A percentile compares a stretch with the other conserved stretches of the same genome.
Evolutionary conservation across 2,797 vertebrate species (phyloP).

Genomic region (Carapus acus): DNA sequence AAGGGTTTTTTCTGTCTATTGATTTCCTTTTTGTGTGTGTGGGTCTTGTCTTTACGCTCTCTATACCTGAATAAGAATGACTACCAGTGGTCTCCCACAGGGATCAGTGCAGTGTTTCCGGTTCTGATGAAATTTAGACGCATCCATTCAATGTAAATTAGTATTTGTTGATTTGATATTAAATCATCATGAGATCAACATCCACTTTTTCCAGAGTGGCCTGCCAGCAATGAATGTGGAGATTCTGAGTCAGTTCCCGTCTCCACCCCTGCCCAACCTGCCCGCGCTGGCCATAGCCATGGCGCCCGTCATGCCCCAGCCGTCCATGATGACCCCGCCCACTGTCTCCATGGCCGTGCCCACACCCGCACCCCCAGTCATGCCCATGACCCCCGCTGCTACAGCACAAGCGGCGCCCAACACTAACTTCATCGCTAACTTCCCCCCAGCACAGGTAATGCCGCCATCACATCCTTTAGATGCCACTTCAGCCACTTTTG

Average conservation of each 20-base stretch:
- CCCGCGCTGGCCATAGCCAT: slow-evolving; percentile 81
- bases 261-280: slow-evolving; percentile 87
- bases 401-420: slow-evolving; percentile 49
- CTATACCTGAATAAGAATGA: too few species aligned
- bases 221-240: slow-evolving; percentile 88
- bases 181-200: background rate
- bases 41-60: too few species aligned
- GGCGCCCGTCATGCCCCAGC: slow-evolving; percentile 66
- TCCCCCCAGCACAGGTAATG: slow-evolving; percentile 61
- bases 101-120: too few species aligned
- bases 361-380: slow-evolving; percentile 67
- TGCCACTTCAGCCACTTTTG: too few species aligned
- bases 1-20: too few species aligned
- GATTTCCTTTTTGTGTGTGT: too few species aligned
- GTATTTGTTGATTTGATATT: background rate
- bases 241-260: slow-evolving; percentile 87
- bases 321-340: slow-evolving; percentile 75
- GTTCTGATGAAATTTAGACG: too few species aligned
- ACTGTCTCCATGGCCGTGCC: slow-evolving; percentile 75
- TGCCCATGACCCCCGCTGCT: slow-evolving; percentile 69
- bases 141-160: background rate
- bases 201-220: slow-evolving; percentile 77
- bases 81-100: too few species aligned
- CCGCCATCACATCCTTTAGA: background rate
- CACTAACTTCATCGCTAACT: slow-evolving; percentile 71